phyloP scores from a whole-genome alignment of 2,888 invertebrate species.

The Eupeodes latifasciatus region DNA sequence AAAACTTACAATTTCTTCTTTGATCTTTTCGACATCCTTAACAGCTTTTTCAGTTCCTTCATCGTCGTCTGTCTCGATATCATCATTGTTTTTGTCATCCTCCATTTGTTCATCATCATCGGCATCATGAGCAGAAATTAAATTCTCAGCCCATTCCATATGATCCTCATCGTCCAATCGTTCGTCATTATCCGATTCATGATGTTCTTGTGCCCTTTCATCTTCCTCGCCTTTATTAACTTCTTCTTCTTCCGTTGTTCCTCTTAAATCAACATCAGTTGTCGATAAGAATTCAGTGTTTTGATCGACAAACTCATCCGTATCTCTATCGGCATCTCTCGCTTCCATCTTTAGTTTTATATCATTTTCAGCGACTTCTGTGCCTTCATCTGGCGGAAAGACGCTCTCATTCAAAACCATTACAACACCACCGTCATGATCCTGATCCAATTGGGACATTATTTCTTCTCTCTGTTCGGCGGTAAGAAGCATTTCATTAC shows the following conservation, averaged over 20 bases:
- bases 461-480: slow-evolving; percentile 83
- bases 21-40: slow-evolving; percentile 1
- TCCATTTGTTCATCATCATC: slow-evolving; percentile 70
- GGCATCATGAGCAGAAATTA: slow-evolving; percentile 81
- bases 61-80: not conserved
- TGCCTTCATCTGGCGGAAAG: slow-evolving; percentile 27
- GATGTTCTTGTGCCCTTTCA: slow-evolving; percentile 11
- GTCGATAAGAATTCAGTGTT: slow-evolving; percentile 79
- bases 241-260: slow-evolving; percentile 26
- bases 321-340: slow-evolving; percentile 77
- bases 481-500: slow-evolving; percentile 84
- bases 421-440: slow-evolving; percentile 82
- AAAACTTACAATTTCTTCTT: slow-evolving; percentile 53
- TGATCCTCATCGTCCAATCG: slow-evolving; percentile 62
- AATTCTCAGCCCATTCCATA: slow-evolving; percentile 82
- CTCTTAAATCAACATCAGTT: slow-evolving; percentile 73
- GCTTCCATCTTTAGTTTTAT: slow-evolving; percentile 70
- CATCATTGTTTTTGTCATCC: not conserved
- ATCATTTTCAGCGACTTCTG: slow-evolving; percentile 7
- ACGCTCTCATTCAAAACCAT: slow-evolving; percentile 82
- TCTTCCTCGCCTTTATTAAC: slow-evolving; percentile 41
- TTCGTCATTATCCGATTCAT: slow-evolving; percentile 81
- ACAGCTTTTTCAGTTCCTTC: not conserved
- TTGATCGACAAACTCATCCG: slow-evolving; percentile 80
- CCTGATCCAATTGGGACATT: slow-evolving; percentile 83